phyloP scores from a whole-genome alignment of 2,888 invertebrate genomes.

The Mythimna pallens region DNA sequence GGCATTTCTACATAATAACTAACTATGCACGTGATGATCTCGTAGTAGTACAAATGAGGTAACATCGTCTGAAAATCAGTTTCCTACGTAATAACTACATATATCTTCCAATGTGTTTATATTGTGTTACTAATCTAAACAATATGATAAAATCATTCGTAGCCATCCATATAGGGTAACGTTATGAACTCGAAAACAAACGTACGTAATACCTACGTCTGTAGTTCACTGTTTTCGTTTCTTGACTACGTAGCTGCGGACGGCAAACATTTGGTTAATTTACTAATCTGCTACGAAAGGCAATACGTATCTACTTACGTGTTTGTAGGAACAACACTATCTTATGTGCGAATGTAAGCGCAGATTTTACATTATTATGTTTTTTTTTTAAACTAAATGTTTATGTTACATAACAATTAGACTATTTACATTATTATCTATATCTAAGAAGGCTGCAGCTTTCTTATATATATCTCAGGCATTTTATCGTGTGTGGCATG shows the following conservation, averaged over 20 bases:
- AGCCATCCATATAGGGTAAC: slow-evolving; percentile 7
- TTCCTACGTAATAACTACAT: neutral
- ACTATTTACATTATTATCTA: no score
- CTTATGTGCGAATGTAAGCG: slow-evolving; percentile 26
- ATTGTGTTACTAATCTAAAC: neutral
- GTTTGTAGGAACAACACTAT: slow-evolving; percentile 34
- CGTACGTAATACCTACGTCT: slow-evolving; percentile 52
- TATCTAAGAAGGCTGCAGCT: no score
- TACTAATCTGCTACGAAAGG: slow-evolving; percentile 50
- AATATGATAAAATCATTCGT: neutral
- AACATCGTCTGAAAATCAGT: neutral
- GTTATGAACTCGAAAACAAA: slow-evolving; percentile 16
- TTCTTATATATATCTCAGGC: no score
- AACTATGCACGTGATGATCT: no score
- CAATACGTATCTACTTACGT: slow-evolving; percentile 36
- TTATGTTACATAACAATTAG: neutral
- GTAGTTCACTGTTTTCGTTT: slow-evolving; percentile 46
- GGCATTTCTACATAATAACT: no score
- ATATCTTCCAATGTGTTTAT: neutral
- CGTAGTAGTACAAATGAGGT: no score
- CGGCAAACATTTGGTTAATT: slow-evolving; percentile 59
- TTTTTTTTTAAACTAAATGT: neutral
- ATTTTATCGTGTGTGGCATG: no score
- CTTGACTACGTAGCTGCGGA: slow-evolving; percentile 46
- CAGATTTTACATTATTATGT: neutral